Conservation (phyloP, 1,140 invertebrate genomes). For the Muscidifurax raptorellus region DNA sequence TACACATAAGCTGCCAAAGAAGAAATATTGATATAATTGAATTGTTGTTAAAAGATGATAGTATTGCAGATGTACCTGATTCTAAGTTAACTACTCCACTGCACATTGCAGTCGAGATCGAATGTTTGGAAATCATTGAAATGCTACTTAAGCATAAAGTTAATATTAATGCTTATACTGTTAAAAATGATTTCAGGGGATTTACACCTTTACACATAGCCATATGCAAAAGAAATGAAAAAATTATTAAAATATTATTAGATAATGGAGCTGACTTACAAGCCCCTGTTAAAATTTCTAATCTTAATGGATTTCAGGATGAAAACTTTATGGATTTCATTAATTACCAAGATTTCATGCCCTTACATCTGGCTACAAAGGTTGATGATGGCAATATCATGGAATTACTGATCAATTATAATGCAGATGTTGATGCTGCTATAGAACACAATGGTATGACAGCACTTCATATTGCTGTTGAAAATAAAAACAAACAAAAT, state of each 20-base stretch:
- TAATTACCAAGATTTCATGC: background rate
- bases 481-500: slow-evolving; percentile 15
- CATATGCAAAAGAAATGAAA: background rate
- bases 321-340: background rate
- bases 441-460: background rate
- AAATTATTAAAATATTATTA: slow-evolving; percentile 19
- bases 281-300: background rate
- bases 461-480: slow-evolving; percentile 16
- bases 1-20: slow-evolving; percentile 3
- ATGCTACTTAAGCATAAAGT: background rate
- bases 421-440: slow-evolving; percentile 22
- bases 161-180: slow-evolving; percentile 16
- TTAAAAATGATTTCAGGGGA: background rate
- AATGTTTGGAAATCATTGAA: slow-evolving; percentile 19
- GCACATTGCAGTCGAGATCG: slow-evolving; percentile 32
- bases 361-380: slow-evolving; percentile 27
- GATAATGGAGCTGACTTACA: slow-evolving; percentile 15
- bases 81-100: slow-evolving; percentile 8
- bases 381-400: background rate
- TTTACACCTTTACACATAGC: slow-evolving; percentile 39
- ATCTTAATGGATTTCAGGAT: background rate
- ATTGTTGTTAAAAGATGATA: background rate
- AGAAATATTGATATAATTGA: background rate
- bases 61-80: slow-evolving; percentile 5
- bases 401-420: background rate